Conservation (phyloP, 53 echinoderm and acorn worm genomes). For the Zoroaster sp. region DNA sequence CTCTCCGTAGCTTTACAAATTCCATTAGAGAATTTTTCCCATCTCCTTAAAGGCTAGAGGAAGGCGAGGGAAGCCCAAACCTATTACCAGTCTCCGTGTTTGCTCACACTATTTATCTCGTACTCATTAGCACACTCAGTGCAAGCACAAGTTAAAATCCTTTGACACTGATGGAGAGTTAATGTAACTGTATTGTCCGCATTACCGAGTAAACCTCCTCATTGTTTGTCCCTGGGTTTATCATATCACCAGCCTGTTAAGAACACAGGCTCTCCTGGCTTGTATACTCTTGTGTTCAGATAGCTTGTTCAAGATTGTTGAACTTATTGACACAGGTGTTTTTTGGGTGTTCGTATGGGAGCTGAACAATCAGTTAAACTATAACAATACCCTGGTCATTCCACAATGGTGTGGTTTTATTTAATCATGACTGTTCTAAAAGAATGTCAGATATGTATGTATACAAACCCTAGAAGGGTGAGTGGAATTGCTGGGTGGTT, state of each 20-base stretch:
- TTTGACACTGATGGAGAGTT: not conserved
- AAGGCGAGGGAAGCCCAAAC: not conserved
- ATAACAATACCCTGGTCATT: not conserved
- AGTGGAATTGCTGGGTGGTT: no score
- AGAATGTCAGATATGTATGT: not conserved
- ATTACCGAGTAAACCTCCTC: constrained; percentile 2
- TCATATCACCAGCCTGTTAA: constrained; percentile 22
- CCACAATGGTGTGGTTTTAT: not conserved
- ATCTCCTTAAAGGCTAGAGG: not conserved
- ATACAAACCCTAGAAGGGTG: no score
- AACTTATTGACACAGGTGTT: constrained; percentile 36
- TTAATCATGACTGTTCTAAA: not conserved
- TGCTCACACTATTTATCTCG: not conserved
- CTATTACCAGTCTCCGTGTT: not conserved
- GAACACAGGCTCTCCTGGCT: not conserved
- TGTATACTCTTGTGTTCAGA: not conserved
- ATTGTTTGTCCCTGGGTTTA: constrained; percentile 36
- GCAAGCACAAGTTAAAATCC: constrained; percentile 2
- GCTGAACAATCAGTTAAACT: not conserved
- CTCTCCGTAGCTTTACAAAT: not conserved
- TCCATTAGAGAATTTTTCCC: constrained; percentile 19
- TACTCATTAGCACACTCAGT: constrained; percentile 6
- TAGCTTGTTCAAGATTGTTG: constrained; percentile 24
- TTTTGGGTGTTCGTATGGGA: not conserved
- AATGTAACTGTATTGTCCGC: constrained; percentile 25